Evolutionary conservation across 2,113 vertebrate species (phyloP).

Genomic region (Chauna torquata): DNA sequence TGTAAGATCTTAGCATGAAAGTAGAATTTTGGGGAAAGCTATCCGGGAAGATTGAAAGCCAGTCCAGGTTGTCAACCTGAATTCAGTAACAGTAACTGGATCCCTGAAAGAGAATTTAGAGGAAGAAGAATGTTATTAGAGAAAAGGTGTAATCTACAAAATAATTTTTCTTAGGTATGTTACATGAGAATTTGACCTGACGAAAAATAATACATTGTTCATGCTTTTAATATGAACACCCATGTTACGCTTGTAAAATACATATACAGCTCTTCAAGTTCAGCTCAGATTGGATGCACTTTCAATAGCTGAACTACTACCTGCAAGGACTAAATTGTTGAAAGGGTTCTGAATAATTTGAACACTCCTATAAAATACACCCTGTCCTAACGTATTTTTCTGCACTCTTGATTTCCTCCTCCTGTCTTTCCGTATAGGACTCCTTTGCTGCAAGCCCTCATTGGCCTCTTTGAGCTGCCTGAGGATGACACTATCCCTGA

Average conservation of each 20-base stretch:
- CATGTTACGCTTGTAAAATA: background rate
- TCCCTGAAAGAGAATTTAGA: background rate
- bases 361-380: background rate
- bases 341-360: background rate
- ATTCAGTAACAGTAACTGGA: background rate
- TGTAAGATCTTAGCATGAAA: background rate
- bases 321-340: background rate
- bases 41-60: background rate
- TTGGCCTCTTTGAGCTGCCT: conserved; percentile 95
- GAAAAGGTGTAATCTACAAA: background rate
- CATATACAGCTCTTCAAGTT: background rate
- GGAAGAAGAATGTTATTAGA: too few relatives aligned
- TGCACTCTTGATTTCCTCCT: background rate
- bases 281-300: background rate
- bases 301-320: background rate
- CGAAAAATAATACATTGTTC: background rate
- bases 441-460: conserved; percentile 93
- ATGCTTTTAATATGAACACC: background rate
- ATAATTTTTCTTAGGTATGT: background rate
- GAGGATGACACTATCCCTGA: conserved; percentile 97
- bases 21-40: background rate
- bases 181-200: background rate
- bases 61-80: background rate
- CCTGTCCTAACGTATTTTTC: background rate
- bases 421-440: conserved; percentile 75